Percentiles rank a stretch among this genome's conserved stretches.
These are phyloP conservation scores for Pycnomerus fuliginosus DNA, from an alignment of 2,888 invertebrate genomes.

Conservation along the genomic window DNA sequence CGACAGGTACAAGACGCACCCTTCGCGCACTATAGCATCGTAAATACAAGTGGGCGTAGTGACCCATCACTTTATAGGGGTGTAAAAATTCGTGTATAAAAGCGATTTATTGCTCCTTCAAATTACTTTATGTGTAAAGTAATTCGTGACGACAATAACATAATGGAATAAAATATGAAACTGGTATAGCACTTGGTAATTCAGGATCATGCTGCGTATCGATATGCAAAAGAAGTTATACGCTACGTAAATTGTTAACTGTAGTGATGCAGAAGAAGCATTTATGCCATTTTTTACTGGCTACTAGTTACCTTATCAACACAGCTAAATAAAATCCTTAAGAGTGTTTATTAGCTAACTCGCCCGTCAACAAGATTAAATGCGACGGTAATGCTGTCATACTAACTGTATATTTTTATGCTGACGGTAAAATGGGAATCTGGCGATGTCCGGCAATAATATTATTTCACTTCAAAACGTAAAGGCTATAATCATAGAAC, in stretches of 20 bases:
- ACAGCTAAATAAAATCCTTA: slow-evolving; percentile 5
- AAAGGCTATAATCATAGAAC: too few species aligned
- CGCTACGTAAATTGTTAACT: slow-evolving; percentile 17
- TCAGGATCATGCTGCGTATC: slow-evolving; percentile 13
- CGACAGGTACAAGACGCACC: too few species aligned
- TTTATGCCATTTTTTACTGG: slow-evolving; percentile 13
- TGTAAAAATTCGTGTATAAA: too few species aligned
- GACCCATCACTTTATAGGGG: too few species aligned
- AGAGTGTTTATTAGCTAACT: slow-evolving; percentile 8
- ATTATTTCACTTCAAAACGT: too few species aligned
- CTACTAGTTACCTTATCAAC: slow-evolving; percentile 9
- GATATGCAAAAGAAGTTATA: slow-evolving; percentile 14
- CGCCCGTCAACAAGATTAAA: slow-evolving; percentile 9
- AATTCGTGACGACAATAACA: slow-evolving; percentile 14
- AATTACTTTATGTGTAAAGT: slow-evolving; percentile 10
- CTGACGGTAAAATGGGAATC: not conserved
- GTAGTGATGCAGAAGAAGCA: slow-evolving; percentile 7
- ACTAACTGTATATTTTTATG: slow-evolving; percentile 7
- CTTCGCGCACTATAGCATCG: too few species aligned
- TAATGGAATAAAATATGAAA: slow-evolving; percentile 17
- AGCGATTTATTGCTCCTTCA: too few species aligned
- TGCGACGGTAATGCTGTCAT: slow-evolving; percentile 3
- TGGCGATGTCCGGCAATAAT: too few species aligned
- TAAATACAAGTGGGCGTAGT: too few species aligned
- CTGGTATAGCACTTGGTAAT: slow-evolving; percentile 16